phyloP scores from a whole-genome alignment of 2,888 invertebrate genomes.

The Cyrtodaria siliqua region DNA sequence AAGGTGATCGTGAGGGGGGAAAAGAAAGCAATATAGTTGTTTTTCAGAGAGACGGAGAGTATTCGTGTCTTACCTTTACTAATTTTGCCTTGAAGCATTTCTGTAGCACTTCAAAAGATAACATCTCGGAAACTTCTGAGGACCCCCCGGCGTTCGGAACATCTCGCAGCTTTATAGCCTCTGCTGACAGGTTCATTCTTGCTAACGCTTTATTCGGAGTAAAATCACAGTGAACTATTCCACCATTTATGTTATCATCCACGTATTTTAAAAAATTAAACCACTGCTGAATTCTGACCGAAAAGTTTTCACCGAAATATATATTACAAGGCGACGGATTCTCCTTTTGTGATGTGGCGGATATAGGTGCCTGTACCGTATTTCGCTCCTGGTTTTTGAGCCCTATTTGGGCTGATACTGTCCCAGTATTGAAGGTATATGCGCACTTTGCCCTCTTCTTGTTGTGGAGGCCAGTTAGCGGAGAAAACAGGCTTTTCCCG shows the following conservation, averaged over 20 bases:
- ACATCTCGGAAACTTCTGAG: constrained; percentile 82
- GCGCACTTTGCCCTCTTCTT: constrained; percentile 57
- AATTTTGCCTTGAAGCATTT: constrained; percentile 74
- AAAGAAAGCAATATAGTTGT: too few species aligned
- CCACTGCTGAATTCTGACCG: constrained; percentile 70
- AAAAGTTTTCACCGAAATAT: constrained; percentile 78
- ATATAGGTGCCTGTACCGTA: not conserved
- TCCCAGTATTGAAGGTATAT: constrained; percentile 33
- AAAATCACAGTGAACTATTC: constrained; percentile 76
- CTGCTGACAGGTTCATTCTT: constrained; percentile 76
- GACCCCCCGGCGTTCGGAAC: constrained; percentile 84
- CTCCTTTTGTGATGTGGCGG: not conserved
- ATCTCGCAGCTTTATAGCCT: constrained; percentile 71
- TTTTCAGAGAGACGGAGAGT: too few species aligned
- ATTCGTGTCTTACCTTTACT: constrained; percentile 77
- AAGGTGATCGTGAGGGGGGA: too few species aligned
- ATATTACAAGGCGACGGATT: constrained; percentile 68
- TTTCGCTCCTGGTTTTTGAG: not conserved
- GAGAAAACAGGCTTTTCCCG: constrained; percentile 57
- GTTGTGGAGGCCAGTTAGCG: constrained; percentile 58
- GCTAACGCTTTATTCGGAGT: constrained; percentile 62
- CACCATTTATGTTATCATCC: constrained; percentile 65
- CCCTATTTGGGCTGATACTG: not conserved
- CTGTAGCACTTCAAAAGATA: constrained; percentile 81
- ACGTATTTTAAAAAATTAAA: constrained; percentile 72